Conservation (phyloP, 2,888 invertebrate species). For the Acanthosoma haemorrhoidale region DNA sequence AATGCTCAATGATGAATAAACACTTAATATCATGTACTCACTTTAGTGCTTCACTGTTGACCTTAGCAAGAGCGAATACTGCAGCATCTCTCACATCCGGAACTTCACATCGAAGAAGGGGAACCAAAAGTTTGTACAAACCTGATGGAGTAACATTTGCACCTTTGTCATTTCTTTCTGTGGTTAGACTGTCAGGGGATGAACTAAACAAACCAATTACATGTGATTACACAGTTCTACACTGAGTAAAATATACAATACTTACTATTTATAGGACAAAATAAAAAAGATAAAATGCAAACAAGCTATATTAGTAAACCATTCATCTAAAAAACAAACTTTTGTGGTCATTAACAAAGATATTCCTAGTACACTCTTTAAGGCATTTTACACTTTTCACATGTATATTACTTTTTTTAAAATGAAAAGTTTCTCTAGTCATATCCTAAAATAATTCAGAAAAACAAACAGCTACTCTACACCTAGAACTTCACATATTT, state of each 20-base stretch:
- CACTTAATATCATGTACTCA: too few species aligned
- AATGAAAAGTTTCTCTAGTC: background rate
- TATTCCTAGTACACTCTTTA: background rate
- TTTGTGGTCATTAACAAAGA: background rate
- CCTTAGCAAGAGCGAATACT: slow-evolving; percentile 87
- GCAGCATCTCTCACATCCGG: slow-evolving; percentile 91
- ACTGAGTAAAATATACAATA: background rate
- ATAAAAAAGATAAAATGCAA: background rate
- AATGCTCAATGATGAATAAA: background rate
- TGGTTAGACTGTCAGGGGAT: slow-evolving; percentile 82
- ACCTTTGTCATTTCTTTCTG: slow-evolving; percentile 70
- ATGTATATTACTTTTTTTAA: background rate
- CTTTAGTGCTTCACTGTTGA: slow-evolving; percentile 92
- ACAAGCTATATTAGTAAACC: background rate
- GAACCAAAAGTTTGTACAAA: slow-evolving; percentile 88
- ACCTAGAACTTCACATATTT: background rate
- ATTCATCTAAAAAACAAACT: background rate
- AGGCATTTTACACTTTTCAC: background rate
- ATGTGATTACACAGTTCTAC: background rate
- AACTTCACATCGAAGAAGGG: slow-evolving; percentile 86
- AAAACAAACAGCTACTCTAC: background rate
- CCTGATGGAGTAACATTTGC: slow-evolving; percentile 74
- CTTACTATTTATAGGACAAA: background rate
- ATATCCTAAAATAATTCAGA: background rate
- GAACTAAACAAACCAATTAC: slow-evolving; percentile 49